Evolutionary conservation across 2,113 vertebrate genomes (phyloP).

Genomic region (Psophia crepitans): DNA sequence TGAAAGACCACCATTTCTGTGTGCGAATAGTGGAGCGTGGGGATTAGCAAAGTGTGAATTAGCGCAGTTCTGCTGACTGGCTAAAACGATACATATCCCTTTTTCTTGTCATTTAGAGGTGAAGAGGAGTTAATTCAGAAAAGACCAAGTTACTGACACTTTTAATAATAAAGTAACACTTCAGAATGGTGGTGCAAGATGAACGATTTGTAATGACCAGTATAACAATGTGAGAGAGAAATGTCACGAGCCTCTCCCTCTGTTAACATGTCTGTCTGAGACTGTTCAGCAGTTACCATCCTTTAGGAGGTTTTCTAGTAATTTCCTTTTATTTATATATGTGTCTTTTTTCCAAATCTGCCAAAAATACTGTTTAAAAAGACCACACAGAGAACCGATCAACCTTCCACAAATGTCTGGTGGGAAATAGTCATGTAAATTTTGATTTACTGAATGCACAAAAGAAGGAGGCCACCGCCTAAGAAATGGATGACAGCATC

Average conservation of each 20-base stretch:
- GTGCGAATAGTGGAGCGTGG: rapidly evolving
- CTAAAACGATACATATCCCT: constrained; percentile 49
- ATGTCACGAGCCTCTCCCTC: neutral
- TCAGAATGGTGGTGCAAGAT: constrained; percentile 30
- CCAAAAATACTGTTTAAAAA: constrained; percentile 34
- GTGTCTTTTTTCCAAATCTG: neutral
- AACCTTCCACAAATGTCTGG: neutral
- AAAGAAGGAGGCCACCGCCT: constrained; percentile 38
- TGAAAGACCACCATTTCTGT: neutral
- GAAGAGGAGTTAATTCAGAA: constrained; percentile 48
- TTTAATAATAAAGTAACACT: constrained; percentile 63
- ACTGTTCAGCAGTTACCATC: neutral
- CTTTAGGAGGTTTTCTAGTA: constrained; percentile 23
- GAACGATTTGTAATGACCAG: constrained; percentile 49
- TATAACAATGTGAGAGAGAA: constrained; percentile 39
- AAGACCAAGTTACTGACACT: constrained; percentile 30
- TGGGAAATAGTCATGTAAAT: constrained; percentile 26
- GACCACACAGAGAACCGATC: constrained; percentile 48
- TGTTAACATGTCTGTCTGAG: neutral
- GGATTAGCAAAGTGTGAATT: constrained; percentile 22
- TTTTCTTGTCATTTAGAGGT: constrained; percentile 55
- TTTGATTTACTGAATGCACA: constrained; percentile 45
- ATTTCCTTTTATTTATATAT: constrained; percentile 26
- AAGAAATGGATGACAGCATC: constrained; percentile 50
- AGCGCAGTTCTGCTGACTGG: neutral